Percentiles rank a stretch among this genome's conserved stretches.
These are phyloP conservation scores for Masnerella sp. DNA, from an alignment of 2,888 invertebrate genomes.

Conservation along the genomic window DNA sequence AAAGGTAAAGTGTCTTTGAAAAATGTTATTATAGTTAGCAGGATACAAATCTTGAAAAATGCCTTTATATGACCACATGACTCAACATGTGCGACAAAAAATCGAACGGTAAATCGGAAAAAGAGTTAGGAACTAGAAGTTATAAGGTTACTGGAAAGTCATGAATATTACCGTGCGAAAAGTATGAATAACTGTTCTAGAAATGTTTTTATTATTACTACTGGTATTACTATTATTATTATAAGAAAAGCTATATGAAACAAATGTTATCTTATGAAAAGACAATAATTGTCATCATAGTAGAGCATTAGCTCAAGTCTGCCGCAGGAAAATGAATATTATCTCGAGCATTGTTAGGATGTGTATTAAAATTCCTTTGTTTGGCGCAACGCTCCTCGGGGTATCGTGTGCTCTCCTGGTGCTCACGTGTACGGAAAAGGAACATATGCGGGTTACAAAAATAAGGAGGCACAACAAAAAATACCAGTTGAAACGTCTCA, in stretches of 20 bases:
- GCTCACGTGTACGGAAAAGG: conserved; percentile 27
- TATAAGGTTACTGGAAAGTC: conserved; percentile 6
- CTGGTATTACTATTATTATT: too few relatives aligned
- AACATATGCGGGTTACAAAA: conserved; percentile 40
- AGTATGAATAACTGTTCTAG: conserved; percentile 15
- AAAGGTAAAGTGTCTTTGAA: too few relatives aligned
- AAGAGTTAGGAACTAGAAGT: background rate
- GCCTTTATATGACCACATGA: too few relatives aligned
- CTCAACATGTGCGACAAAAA: too few relatives aligned
- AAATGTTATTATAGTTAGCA: too few relatives aligned
- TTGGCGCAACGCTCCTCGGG: conserved; percentile 26
- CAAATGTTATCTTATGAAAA: too few relatives aligned
- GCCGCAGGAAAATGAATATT: conserved; percentile 24
- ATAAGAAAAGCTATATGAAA: too few relatives aligned
- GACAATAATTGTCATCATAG: background rate
- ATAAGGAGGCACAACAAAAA: conserved; percentile 12
- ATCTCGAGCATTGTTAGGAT: conserved; percentile 21
- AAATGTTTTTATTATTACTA: too few relatives aligned
- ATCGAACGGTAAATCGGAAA: background rate
- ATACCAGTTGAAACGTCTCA: too few relatives aligned
- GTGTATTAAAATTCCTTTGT: conserved; percentile 42
- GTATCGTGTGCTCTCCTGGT: too few relatives aligned
- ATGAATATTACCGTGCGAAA: conserved; percentile 7
- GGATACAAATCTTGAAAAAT: too few relatives aligned
- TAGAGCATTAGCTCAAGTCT: too few relatives aligned